Evolutionary conservation across 2,888 invertebrate species (phyloP).

Genomic region (Hemaris fuciformis): DNA sequence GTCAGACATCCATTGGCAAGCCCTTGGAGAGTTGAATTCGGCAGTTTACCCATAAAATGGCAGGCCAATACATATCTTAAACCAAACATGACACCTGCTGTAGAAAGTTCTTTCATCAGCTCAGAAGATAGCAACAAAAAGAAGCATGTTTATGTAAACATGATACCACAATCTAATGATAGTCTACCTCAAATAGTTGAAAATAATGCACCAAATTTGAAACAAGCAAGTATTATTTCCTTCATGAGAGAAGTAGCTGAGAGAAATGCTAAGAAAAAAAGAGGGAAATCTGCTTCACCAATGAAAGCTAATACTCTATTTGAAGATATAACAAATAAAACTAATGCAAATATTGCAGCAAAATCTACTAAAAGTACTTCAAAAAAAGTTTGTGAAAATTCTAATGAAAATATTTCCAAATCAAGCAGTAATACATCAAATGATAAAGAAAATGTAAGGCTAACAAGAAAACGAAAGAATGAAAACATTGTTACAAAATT

Average conservation of each 20-base stretch:
- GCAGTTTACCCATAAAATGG: conserved; percentile 70
- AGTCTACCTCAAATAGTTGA: conserved; percentile 43
- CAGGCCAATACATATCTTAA: conserved; percentile 70
- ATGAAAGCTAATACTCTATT: conserved; percentile 48
- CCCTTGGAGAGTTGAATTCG: conserved; percentile 74
- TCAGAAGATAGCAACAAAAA: conserved; percentile 53
- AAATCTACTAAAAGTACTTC: conserved; percentile 30
- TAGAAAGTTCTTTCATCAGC: conserved; percentile 69
- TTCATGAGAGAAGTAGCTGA: conserved; percentile 70
- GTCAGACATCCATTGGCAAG: conserved; percentile 60
- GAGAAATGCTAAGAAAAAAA: conserved; percentile 59
- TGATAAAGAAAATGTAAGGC: conserved; percentile 36
- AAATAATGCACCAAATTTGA: conserved; percentile 47
- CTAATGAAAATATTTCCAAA: conserved; percentile 17
- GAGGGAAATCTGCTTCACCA: conserved; percentile 46
- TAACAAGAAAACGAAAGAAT: conserved; percentile 32
- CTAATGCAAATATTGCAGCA: conserved; percentile 16
- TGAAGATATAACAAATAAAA: conserved; percentile 38
- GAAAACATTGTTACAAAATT: conserved; percentile 28
- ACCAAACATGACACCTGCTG: conserved; percentile 75
- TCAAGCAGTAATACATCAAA: conserved; percentile 30
- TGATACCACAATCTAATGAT: conserved; percentile 48
- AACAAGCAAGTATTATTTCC: conserved; percentile 72
- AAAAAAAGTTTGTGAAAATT: conserved; percentile 18
- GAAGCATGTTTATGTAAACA: conserved; percentile 72